phyloP scores from a whole-genome alignment of 2,113 vertebrate genomes.

The Gulo gulo region DNA sequence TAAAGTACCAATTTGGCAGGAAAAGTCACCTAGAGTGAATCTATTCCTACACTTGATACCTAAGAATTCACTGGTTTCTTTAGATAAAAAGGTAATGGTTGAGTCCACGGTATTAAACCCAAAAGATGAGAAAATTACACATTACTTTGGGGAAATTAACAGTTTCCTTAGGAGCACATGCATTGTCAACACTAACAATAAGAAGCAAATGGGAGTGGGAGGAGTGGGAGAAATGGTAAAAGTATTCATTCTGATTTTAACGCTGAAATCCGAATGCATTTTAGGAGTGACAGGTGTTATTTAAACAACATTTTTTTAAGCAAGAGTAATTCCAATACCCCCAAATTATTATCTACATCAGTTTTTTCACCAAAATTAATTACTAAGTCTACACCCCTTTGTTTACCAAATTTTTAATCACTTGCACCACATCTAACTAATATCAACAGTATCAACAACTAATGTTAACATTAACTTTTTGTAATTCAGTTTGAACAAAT shows the following conservation, averaged over 20 bases:
- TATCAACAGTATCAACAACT: background rate
- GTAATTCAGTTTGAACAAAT: background rate
- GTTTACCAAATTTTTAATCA: conserved; percentile 49
- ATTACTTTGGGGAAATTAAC: conserved; percentile 66
- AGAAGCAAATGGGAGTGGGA: conserved; percentile 50
- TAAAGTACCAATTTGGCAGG: background rate
- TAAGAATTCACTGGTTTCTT: conserved; percentile 51
- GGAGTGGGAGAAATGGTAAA: conserved; percentile 15
- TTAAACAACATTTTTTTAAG: background rate
- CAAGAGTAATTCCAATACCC: background rate
- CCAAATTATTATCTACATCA: conserved; percentile 37
- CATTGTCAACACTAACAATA: conserved; percentile 38
- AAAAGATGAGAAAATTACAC: conserved; percentile 49
- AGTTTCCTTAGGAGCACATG: conserved; percentile 47
- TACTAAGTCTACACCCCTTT: background rate
- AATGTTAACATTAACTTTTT: conserved; percentile 6
- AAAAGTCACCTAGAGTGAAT: background rate
- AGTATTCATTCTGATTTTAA: conserved; percentile 58
- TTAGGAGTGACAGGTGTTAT: conserved; percentile 30
- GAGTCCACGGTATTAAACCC: conserved; percentile 34
- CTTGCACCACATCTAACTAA: conserved; percentile 42
- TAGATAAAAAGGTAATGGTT: conserved; percentile 38
- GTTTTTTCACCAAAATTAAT: conserved; percentile 11
- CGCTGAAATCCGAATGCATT: conserved; percentile 38
- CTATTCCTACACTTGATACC: conserved; percentile 24